Evolutionary conservation across 2,113 vertebrate species (phyloP), one percentile per base, ranked within the genome.

Genomic region (Lepisosteus oculatus): DNA sequence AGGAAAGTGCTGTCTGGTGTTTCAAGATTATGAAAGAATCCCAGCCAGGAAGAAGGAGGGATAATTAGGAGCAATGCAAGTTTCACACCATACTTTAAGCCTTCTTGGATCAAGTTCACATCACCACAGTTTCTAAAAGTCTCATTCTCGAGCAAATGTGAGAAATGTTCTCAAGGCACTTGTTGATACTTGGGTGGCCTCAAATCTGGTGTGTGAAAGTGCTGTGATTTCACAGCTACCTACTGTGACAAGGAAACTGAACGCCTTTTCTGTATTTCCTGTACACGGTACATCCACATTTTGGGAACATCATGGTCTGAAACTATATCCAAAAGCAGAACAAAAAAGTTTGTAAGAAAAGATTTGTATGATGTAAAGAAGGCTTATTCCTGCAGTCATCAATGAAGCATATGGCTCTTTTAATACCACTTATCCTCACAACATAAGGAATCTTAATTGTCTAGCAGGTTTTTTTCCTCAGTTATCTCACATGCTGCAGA

Each of bases 371-470:
- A 61, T 66, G 73, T 66, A 59, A 64, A 55, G 2, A 29, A 17
- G 7, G 41, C 41, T 66, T 3, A 17, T 15, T 6, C 5, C 12
- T 11, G 6, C 8, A 14, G 51, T 65, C 70, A 43, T 6, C 8
- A 56, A 9, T 51, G 5, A 6, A 41, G 17, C 15, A 64, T 73
- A 70, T 65, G 76, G 65, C 14, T 69, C 63, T 64, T 67, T 69
- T 76, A 73, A 74, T 73, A 75, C 76, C 57, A 66, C 78, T 85
- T 83, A 83, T 86, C 79, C 80, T 75, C 63, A 61, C 45, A 81
- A 79, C 79, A 81, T 76, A 69, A 85, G 78, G 78, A 82, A 79
- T 83, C 77, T 81, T 82, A 80, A 84, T 79, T 78, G 74, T 51
- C 66, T 75, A 69, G 67, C 71, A 77, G 72, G 72, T 85, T 83